These are phyloP conservation scores for Cheilosia urbana DNA, from an alignment of 2,888 invertebrate species.

Conservation along the genomic window DNA sequence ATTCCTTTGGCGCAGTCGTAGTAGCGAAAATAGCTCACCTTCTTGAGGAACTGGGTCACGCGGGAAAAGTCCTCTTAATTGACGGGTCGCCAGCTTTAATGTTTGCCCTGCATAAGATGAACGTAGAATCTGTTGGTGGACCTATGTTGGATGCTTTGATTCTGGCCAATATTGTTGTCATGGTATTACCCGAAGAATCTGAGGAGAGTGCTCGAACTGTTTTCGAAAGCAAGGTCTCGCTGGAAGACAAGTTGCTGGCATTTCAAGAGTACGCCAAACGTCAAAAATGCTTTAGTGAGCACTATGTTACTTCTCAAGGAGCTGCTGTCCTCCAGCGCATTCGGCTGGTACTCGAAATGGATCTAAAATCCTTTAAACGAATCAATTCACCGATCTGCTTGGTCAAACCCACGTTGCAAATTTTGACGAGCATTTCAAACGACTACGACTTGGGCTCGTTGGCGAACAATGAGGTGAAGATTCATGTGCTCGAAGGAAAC, in stretches of 20 bases:
- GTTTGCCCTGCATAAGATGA: constrained; percentile 83
- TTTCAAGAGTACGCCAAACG: constrained; percentile 84
- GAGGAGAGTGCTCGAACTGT: constrained; percentile 81
- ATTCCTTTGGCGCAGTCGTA: constrained; percentile 93
- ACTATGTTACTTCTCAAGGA: constrained; percentile 83
- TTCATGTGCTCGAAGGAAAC: constrained; percentile 88
- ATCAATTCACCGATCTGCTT: constrained; percentile 86
- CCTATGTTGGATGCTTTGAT: constrained; percentile 80
- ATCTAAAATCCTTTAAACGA: constrained; percentile 81
- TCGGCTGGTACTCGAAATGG: constrained; percentile 85
- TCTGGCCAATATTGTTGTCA: constrained; percentile 78
- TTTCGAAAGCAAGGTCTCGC: constrained; percentile 85
- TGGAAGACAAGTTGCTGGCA: constrained; percentile 85
- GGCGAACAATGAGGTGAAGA: constrained; percentile 85
- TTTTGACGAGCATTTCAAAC: constrained; percentile 85
- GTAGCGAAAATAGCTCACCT: constrained; percentile 90
- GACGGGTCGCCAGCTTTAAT: constrained; percentile 92
- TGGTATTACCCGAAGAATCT: constrained; percentile 81
- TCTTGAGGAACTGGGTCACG: constrained; percentile 88
- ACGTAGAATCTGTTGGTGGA: constrained; percentile 78
- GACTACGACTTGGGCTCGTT: constrained; percentile 88
- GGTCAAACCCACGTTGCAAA: constrained; percentile 86
- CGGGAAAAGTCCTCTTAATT: constrained; percentile 88
- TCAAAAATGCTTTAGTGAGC: constrained; percentile 82
- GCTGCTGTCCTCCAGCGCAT: constrained; percentile 85